Percentiles rank a stretch among this genome's conserved stretches.
These are phyloP conservation scores for Mohoua ochrocephala DNA, from an alignment of 2,113 vertebrate species.

Conservation along the genomic window DNA sequence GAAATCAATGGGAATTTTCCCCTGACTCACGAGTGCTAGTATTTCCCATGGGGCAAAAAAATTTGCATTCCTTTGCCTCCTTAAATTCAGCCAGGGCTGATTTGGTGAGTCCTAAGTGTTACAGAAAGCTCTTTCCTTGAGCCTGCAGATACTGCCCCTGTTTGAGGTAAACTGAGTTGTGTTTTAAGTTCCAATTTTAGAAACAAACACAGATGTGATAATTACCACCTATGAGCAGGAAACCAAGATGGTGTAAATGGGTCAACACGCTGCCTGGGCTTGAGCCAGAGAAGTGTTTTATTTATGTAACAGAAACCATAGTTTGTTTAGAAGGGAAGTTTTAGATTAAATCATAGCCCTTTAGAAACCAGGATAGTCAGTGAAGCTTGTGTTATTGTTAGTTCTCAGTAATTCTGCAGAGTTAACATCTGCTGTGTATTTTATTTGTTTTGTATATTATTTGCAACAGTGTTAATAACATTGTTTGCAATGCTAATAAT, in stretches of 20 bases:
- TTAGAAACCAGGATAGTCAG: not conserved
- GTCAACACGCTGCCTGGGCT: not conserved
- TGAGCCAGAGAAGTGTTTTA: not conserved
- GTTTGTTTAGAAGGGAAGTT: not conserved
- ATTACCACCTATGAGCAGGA: not conserved
- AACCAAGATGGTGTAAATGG: not conserved
- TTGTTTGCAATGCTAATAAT: not conserved
- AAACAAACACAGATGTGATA: constrained; percentile 23
- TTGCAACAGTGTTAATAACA: not conserved
- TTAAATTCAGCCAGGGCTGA: not conserved
- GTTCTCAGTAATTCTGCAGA: not conserved
- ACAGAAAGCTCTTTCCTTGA: not conserved
- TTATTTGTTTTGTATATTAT: not conserved
- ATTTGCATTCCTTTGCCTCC: not conserved
- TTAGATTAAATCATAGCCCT: not conserved
- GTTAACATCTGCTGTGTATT: not conserved
- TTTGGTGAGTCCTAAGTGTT: not conserved
- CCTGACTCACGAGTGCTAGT: not conserved
- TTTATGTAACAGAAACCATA: not conserved
- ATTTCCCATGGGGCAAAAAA: not conserved
- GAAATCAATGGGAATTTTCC: not conserved
- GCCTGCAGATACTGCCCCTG: not conserved
- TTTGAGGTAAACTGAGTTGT: not conserved
- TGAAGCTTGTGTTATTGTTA: not conserved
- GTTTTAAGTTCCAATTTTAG: constrained; percentile 18